Conservation (phyloP, 2,113 vertebrate genomes). For the Engystomops pustulosus region DNA sequence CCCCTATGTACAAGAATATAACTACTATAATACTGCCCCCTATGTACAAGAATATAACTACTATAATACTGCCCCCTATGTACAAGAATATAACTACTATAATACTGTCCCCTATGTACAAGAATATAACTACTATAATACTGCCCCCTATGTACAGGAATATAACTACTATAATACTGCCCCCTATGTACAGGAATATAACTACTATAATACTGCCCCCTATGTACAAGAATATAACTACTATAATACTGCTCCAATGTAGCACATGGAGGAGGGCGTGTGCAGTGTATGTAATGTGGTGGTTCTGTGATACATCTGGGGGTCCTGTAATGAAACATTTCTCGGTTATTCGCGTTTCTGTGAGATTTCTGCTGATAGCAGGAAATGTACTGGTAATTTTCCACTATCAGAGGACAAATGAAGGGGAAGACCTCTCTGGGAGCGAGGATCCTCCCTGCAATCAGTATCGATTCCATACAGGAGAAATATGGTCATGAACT, state of each 20-base stretch:
- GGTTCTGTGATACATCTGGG: not conserved
- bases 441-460: not conserved
- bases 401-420: conserved; percentile 26
- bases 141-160: not conserved
- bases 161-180: conserved; percentile 13
- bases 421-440: not conserved
- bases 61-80: no score
- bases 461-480: not conserved
- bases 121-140: no score
- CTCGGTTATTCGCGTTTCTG: not conserved
- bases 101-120: no score
- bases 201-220: conserved; percentile 7
- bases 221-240: conserved; percentile 14
- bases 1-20: no score
- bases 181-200: not conserved
- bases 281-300: no score
- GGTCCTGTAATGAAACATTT: not conserved
- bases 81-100: no score
- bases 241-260: conserved; percentile 1
- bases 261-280: no score
- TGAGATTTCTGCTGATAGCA: not conserved
- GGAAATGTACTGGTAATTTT: conserved; percentile 54
- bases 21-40: no score
- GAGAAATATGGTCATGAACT: not conserved
- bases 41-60: no score